A percentile compares a stretch with the other conserved stretches of the same genome.
Conservation (phyloP, 2,888 invertebrate species). For the Epirrhoe tristata region DNA sequence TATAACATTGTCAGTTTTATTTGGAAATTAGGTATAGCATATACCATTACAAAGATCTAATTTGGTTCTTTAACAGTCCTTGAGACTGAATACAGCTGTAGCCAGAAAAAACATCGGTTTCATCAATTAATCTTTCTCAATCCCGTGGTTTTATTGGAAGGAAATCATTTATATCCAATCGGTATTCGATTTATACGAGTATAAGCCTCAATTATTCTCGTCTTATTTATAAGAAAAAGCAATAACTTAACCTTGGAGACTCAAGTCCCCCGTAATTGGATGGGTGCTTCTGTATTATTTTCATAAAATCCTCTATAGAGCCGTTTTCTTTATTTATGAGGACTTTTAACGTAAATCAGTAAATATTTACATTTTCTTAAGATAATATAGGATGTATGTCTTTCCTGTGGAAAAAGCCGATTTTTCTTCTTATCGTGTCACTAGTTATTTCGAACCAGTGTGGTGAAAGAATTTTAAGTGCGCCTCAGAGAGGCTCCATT, state of each 20-base stretch:
- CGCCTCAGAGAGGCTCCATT: too few relatives aligned
- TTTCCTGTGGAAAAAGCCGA: too few relatives aligned
- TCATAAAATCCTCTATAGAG: not conserved
- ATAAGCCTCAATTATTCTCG: constrained; percentile 24
- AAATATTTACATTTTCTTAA: too few relatives aligned
- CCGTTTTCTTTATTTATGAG: too few relatives aligned
- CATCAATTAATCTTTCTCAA: not conserved
- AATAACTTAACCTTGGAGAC: constrained; percentile 22
- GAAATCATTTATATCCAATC: constrained; percentile 1
- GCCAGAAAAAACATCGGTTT: not conserved
- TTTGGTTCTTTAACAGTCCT: not conserved
- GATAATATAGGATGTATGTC: too few relatives aligned
- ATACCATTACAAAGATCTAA: not conserved
- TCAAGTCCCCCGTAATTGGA: constrained; percentile 10
- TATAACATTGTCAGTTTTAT: too few relatives aligned
- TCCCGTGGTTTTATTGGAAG: not conserved
- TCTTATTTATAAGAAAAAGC: constrained; percentile 25
- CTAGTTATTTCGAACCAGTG: too few relatives aligned
- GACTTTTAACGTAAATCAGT: too few relatives aligned
- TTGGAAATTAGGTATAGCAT: not conserved
- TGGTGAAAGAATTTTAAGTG: too few relatives aligned
- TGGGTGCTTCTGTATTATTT: constrained; percentile 11
- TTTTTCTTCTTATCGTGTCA: too few relatives aligned
- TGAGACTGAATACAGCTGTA: not conserved
- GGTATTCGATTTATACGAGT: constrained; percentile 12